These are phyloP conservation scores for Pleuronectes platessa DNA, from an alignment of 2,113 vertebrate species.

Conservation along the genomic window DNA sequence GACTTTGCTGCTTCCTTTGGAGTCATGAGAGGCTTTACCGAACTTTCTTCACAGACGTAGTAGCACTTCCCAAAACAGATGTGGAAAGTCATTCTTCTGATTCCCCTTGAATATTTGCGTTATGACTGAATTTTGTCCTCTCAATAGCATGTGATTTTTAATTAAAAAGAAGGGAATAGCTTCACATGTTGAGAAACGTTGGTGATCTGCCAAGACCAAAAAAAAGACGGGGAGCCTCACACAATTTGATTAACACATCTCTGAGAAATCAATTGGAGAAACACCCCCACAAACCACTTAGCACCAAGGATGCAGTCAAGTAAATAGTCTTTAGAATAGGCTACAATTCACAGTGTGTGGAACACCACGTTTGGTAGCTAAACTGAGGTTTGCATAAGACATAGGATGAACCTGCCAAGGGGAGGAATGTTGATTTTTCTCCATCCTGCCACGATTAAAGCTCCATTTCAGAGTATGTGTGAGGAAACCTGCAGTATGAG, in stretches of 20 bases:
- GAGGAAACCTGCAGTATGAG: conserved; percentile 22
- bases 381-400: conserved; percentile 27
- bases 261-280: neutral
- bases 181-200: neutral
- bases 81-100: neutral
- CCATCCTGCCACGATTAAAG: conserved; percentile 25
- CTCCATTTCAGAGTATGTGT: conserved; percentile 15
- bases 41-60: neutral
- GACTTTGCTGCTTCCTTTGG: neutral
- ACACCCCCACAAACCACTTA: neutral
- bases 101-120: neutral
- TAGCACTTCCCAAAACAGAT: neutral
- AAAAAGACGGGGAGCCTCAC: neutral
- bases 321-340: neutral
- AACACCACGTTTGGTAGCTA: conserved; percentile 3
- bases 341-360: conserved; percentile 17
- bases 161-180: neutral
- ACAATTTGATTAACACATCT: neutral
- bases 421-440: neutral
- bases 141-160: neutral
- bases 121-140: neutral
- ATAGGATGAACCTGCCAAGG: neutral
- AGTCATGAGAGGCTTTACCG: neutral
- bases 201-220: neutral
- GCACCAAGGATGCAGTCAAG: neutral